These are phyloP conservation scores for Betta splendens DNA, from an alignment of 2,797 vertebrate genomes.

Conservation along the genomic window DNA sequence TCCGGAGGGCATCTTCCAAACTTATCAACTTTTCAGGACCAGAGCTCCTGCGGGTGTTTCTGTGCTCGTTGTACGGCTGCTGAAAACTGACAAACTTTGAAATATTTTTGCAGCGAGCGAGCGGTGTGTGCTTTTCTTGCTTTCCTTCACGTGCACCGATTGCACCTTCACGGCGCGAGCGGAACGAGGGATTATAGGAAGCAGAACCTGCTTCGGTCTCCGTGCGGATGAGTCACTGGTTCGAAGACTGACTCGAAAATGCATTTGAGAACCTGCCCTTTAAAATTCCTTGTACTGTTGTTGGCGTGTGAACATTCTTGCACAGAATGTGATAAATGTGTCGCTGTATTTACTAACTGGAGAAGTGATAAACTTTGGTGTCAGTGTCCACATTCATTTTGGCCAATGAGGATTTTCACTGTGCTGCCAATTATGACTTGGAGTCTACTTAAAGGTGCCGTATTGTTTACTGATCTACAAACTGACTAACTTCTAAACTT, in stretches of 20 bases:
- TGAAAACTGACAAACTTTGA: neutral
- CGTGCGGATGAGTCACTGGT: too few relatives aligned
- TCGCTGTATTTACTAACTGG: slow-evolving; percentile 39
- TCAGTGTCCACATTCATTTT: slow-evolving; percentile 26
- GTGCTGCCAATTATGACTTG: slow-evolving; percentile 43
- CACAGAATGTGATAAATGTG: slow-evolving; percentile 41
- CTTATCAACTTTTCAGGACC: neutral
- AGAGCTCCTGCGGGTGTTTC: neutral
- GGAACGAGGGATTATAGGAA: neutral
- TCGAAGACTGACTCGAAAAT: slow-evolving; percentile 1
- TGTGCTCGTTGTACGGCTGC: too few relatives aligned
- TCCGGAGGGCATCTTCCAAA: neutral
- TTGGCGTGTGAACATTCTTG: slow-evolving; percentile 19
- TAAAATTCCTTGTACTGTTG: slow-evolving; percentile 8
- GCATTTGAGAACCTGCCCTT: neutral
- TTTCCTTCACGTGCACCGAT: neutral
- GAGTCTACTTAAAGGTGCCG: slow-evolving; percentile 44
- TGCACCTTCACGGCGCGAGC: neutral
- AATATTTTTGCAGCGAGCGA: neutral
- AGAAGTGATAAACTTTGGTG: slow-evolving; percentile 41
- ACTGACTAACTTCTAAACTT: slow-evolving; percentile 46
- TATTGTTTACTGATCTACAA: slow-evolving; percentile 53
- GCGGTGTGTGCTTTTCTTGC: neutral
- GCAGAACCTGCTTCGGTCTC: neutral
- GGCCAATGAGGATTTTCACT: slow-evolving; percentile 27